Percentiles rank a stretch among this genome's conserved stretches.
Evolutionary conservation across 2,113 vertebrate species (phyloP).

Genomic region (Dipodomys ordii): DNA sequence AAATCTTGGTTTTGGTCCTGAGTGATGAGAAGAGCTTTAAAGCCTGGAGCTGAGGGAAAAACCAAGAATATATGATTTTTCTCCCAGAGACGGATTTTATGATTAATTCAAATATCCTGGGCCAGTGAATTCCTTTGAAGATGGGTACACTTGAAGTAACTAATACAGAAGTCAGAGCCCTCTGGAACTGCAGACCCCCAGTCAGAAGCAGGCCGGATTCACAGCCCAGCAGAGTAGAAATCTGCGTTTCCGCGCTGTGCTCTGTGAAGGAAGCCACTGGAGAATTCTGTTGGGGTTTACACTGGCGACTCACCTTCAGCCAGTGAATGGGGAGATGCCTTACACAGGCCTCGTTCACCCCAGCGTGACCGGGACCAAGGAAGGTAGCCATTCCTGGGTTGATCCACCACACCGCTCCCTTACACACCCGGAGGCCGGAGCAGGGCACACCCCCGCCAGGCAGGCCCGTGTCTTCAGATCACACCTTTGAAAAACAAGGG

Average conservation of each 20-base stretch:
- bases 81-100: neutral
- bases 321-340: rapidly evolving
- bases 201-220: neutral
- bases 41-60: neutral
- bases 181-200: too few species aligned
- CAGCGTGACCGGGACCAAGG: neutral
- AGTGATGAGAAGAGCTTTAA: neutral
- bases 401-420: neutral
- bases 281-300: neutral
- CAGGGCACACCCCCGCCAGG: too few species aligned
- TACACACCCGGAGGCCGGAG: rapidly evolving
- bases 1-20: neutral
- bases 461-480: rapidly evolving
- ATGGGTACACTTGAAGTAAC: neutral
- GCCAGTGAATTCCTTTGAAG: neutral
- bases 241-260: neutral
- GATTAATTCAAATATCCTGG: neutral
- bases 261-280: rapidly evolving
- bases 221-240: rapidly evolving
- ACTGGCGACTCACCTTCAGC: rapidly evolving
- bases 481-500: neutral
- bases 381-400: too few species aligned
- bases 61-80: neutral
- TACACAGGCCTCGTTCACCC: neutral
- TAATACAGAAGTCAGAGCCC: neutral